Conservation (phyloP, 2,113 vertebrate genomes). For the Pseudopodoces humilis region DNA sequence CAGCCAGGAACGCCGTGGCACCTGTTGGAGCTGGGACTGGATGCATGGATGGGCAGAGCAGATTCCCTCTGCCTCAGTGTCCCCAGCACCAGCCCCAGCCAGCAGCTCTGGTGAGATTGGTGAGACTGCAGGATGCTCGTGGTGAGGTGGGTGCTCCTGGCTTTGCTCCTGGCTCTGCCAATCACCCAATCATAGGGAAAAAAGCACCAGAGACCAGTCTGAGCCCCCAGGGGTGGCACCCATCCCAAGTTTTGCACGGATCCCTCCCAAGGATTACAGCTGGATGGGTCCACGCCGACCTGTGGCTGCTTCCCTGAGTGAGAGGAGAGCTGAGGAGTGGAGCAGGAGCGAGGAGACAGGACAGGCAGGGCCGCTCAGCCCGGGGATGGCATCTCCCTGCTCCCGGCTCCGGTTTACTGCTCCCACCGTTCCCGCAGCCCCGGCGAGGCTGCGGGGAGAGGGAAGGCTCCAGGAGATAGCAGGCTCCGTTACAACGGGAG, state of each 20-base stretch:
- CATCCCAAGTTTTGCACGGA: background rate
- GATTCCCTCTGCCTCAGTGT: background rate
- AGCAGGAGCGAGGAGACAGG: background rate
- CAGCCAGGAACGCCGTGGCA: background rate
- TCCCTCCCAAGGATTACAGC: background rate
- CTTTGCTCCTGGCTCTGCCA: background rate
- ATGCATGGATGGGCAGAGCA: background rate
- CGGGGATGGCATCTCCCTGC: background rate
- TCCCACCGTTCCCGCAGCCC: background rate
- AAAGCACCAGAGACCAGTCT: background rate
- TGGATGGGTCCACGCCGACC: rapidly evolving
- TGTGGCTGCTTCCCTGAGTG: rapidly evolving
- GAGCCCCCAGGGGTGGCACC: background rate
- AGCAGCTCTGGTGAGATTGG: rapidly evolving
- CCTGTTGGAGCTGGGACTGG: background rate
- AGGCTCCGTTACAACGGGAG: slow-evolving; percentile 7
- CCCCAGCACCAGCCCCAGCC: rapidly evolving
- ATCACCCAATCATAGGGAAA: background rate
- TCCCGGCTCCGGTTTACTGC: background rate
- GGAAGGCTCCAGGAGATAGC: background rate
- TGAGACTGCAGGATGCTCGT: background rate
- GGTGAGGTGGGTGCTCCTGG: background rate
- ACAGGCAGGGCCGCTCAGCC: background rate
- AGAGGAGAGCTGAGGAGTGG: background rate
- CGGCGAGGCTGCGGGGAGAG: background rate